Evolutionary conservation across 2,113 vertebrate genomes (phyloP), one percentile per base, ranked within the genome.

Genomic region (Alethe castanea): DNA sequence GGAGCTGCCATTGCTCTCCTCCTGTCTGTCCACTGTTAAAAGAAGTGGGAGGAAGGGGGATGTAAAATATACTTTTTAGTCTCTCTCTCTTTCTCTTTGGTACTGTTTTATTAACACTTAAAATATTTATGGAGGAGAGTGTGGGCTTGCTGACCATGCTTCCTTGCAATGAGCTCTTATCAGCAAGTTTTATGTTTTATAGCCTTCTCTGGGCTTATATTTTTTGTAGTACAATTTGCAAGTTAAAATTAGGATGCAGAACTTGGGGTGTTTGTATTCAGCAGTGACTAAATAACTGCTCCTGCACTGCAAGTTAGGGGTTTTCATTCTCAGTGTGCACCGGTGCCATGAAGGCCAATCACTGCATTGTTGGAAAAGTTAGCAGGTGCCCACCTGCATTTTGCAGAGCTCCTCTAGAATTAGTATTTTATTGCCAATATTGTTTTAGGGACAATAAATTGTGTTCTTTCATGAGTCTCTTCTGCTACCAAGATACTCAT

Each of bases 101-200:
- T 91, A n/a, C 66, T 74, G 22, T 71, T 91, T 57, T 6, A 12
- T 52, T 62, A 86, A 89, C 33, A 35, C 64, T 88, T 90, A 33
- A 96, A 94, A 76, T 94, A 90, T 90, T 96, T 53, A 79, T 88
- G 69, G 66, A 60, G n/a, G 14, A 52, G 26, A 70, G 20, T 54
- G 38, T 90, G 78, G 73, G 44, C 77, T 86, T 95, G 90, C 88
- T 94, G 90, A 89, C 78, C 70, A 10, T 60, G 35, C 52, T 82
- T 56, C 59, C 90, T 94, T 93, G 28, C 38, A 56, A 16, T 31
- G 29, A 77, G 42, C 8, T 93, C 24, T 81, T 92, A 85, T 20
- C 67, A 79, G 50, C 36, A 57, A 69, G 4, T 70, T 78, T 59
- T 70, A 18, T 36, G 22, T 56, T 88, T 88, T 61, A 33, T 35